Percentiles rank a stretch among this genome's conserved stretches.
Conservation (phyloP, 2,797 vertebrate genomes). For the Sardinella longiceps region DNA sequence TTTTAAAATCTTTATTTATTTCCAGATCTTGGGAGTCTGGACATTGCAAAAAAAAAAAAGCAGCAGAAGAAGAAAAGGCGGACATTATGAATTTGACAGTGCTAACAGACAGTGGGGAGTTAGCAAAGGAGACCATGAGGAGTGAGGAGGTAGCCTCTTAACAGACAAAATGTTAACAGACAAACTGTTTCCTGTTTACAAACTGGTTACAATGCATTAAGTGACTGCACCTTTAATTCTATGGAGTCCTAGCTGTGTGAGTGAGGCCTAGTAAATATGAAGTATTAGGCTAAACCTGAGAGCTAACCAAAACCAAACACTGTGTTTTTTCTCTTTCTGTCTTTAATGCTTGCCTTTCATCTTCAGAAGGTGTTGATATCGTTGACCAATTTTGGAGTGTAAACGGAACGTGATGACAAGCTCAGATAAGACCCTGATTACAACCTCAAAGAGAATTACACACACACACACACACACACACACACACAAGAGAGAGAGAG, state of each 20-base stretch:
- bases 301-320: neutral
- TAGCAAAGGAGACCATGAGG: too few species aligned
- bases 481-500: neutral
- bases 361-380: neutral
- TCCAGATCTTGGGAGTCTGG: too few species aligned
- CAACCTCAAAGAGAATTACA: neutral
- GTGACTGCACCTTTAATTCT: neutral
- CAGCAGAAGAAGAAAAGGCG: too few species aligned
- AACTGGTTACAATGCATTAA: too few species aligned
- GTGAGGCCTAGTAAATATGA: neutral
- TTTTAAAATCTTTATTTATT: too few species aligned
- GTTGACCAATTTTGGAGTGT: neutral
- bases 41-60: too few species aligned
- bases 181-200: too few species aligned
- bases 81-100: too few species aligned
- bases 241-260: too few species aligned
- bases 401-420: neutral
- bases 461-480: neutral
- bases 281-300: neutral
- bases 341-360: neutral
- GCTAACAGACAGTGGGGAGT: too few species aligned
- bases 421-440: constrained; percentile 11
- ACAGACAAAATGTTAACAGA: too few species aligned
- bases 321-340: neutral
- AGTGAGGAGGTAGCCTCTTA: too few species aligned